These are phyloP conservation scores for Hipparchia sbordonii DNA, from an alignment of 2,888 invertebrate genomes.

Conservation along the genomic window DNA sequence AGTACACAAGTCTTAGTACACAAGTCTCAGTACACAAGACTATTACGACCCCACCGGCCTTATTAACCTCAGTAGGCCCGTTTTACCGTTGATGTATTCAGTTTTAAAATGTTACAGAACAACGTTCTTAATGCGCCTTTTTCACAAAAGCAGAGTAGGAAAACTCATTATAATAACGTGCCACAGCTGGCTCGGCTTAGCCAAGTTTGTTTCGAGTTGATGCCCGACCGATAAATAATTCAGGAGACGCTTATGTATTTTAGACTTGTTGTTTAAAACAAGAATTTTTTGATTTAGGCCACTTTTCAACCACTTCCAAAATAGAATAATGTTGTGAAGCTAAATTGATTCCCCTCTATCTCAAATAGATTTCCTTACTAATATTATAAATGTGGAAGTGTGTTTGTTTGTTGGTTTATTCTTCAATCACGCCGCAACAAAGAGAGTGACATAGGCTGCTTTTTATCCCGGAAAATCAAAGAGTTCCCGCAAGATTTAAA, in stretches of 20 bases:
- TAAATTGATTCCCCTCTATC: too few relatives aligned
- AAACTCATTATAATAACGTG: conserved; percentile 76
- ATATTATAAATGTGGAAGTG: too few relatives aligned
- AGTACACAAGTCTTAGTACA: too few relatives aligned
- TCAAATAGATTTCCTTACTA: too few relatives aligned
- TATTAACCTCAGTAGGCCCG: conserved; percentile 32
- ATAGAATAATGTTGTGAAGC: too few relatives aligned
- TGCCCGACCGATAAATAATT: conserved; percentile 35
- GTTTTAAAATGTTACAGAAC: conserved; percentile 40
- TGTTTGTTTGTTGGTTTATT: too few relatives aligned
- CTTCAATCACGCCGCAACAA: too few relatives aligned
- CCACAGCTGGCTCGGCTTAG: conserved; percentile 63
- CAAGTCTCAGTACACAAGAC: too few relatives aligned
- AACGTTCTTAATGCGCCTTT: conserved; percentile 69
- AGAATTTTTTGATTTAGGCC: background rate
- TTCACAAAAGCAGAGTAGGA: conserved; percentile 64
- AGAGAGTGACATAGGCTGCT: too few relatives aligned
- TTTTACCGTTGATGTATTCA: conserved; percentile 43
- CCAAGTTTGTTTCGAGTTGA: conserved; percentile 37
- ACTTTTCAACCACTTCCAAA: background rate
- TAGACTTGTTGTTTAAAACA: conserved; percentile 1
- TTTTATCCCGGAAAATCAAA: too few relatives aligned
- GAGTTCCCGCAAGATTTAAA: too few relatives aligned
- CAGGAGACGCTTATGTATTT: conserved; percentile 31
- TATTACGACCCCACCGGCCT: background rate